Evolutionary conservation across 2,797 vertebrate genomes (phyloP).

Genomic region (Artibeus lituratus): DNA sequence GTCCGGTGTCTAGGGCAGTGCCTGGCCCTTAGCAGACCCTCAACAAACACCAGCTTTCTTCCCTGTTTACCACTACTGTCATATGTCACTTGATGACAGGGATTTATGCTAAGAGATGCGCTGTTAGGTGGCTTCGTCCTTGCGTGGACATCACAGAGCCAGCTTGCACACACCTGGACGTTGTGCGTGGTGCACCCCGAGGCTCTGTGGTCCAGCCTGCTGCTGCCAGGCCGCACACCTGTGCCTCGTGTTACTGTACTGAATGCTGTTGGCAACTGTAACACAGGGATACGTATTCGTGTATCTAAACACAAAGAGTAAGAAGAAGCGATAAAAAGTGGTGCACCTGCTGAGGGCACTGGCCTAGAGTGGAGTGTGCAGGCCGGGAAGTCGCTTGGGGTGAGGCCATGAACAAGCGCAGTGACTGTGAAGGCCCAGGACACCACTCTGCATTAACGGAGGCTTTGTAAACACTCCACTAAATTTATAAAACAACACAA

Average conservation of each 20-base stretch:
- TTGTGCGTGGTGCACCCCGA: fast-evolving
- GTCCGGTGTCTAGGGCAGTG: neutral
- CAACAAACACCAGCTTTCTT: neutral
- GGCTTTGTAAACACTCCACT: neutral
- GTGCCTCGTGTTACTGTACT: neutral
- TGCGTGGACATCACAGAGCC: neutral
- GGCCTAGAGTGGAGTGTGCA: neutral
- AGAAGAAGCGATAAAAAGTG: neutral
- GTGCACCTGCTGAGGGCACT: too few species aligned
- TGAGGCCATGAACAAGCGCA: neutral
- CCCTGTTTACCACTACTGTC: neutral
- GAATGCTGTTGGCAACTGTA: neutral
- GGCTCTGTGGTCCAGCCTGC: neutral
- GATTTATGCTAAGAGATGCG: neutral
- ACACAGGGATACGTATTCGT: neutral
- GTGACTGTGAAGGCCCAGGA: neutral
- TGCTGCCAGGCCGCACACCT: neutral
- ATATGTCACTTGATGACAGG: neutral
- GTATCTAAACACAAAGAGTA: neutral
- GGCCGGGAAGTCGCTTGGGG: neutral
- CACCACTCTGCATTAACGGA: fast-evolving
- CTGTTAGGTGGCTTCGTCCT: neutral
- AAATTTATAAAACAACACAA: neutral
- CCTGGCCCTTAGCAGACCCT: neutral
- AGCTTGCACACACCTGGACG: neutral